Conservation (phyloP, 1,140 invertebrate genomes). For the Bombus haemorrhoidalis region DNA sequence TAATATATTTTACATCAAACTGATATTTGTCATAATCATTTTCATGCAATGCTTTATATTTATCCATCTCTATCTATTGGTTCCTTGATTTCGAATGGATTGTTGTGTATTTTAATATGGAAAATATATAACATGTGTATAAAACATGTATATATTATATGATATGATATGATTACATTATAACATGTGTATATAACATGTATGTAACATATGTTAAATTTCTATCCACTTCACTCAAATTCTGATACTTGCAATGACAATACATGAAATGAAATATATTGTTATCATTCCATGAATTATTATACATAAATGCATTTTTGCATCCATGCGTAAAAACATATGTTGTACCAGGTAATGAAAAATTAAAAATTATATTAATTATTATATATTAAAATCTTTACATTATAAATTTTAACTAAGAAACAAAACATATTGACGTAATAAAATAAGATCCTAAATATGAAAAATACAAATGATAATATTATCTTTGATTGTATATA, state of each 20-base stretch:
- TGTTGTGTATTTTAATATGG: background rate
- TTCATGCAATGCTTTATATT: background rate
- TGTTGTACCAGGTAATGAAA: background rate
- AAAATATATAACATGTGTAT: background rate
- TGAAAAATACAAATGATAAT: background rate
- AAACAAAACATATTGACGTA: slow-evolving; percentile 25
- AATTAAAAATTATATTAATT: background rate
- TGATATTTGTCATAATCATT: background rate
- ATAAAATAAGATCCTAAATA: slow-evolving; percentile 1
- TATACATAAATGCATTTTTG: background rate
- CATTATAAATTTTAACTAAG: slow-evolving; percentile 38
- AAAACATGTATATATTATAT: background rate
- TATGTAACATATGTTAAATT: background rate
- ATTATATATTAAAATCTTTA: slow-evolving; percentile 31
- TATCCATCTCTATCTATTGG: background rate
- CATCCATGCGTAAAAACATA: background rate
- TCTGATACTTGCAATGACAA: background rate
- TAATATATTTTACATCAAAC: background rate
- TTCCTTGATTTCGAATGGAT: background rate
- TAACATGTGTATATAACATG: background rate
- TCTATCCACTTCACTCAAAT: too few relatives aligned
- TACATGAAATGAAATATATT: background rate
- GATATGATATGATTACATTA: background rate
- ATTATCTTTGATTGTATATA: background rate
- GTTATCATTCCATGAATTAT: background rate